A percentile compares a stretch with the other conserved stretches of the same genome.
phyloP scores from a whole-genome alignment of 2,797 vertebrate genomes.

The Tragopan temminckii region DNA sequence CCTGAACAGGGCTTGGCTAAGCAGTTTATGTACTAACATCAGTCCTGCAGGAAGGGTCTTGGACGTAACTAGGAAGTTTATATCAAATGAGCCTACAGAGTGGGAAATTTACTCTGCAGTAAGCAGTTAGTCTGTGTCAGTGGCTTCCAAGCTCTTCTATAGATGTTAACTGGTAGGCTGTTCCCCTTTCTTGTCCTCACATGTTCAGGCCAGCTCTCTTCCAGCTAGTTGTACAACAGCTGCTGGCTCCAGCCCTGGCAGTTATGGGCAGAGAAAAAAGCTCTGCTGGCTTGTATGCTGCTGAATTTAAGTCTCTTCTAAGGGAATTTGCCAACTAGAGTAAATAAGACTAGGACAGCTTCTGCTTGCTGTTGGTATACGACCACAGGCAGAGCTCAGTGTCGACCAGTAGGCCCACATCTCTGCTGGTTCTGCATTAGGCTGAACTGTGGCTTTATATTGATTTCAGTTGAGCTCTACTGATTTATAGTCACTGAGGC shows the following conservation, averaged over 20 bases:
- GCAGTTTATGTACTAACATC: not conserved
- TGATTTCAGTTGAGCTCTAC: not conserved
- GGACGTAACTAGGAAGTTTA: conserved; percentile 5
- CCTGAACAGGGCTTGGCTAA: conserved; percentile 2
- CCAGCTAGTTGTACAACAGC: conserved; percentile 13
- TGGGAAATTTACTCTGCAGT: conserved; percentile 2
- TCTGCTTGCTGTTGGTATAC: not conserved
- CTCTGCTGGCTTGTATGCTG: not conserved
- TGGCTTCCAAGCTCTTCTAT: conserved; percentile 33
- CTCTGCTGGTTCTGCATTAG: not conserved
- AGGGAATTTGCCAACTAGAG: not conserved
- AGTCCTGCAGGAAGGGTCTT: conserved; percentile 24
- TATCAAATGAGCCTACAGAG: conserved; percentile 14
- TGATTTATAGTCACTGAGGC: not conserved
- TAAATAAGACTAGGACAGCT: not conserved
- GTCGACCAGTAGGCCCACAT: fast-evolving
- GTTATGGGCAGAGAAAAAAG: not conserved
- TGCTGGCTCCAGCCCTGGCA: conserved; percentile 28
- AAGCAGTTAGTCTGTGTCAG: conserved; percentile 17
- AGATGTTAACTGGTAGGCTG: conserved; percentile 35
- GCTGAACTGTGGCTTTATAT: not conserved
- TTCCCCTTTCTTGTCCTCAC: conserved; percentile 5
- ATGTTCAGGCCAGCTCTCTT: not conserved
- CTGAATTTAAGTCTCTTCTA: not conserved
- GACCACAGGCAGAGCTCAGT: not conserved